Base-by-base conservation (phyloP, 2,797 vertebrate genomes). In the Xenops minutus region DNA sequence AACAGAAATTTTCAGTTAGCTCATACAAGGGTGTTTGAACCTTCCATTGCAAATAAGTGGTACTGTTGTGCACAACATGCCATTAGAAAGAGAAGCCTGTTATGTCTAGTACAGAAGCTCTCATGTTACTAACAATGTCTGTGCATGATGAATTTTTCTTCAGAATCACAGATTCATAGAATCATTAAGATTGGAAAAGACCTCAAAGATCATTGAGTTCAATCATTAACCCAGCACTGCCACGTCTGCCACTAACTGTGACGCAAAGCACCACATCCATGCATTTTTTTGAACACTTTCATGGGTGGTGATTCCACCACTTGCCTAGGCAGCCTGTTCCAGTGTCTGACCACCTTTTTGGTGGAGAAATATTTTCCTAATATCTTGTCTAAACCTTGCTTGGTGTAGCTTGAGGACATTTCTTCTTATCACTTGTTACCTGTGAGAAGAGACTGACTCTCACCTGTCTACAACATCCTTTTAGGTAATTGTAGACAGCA, bases 1-100 rank as follows among this genome's bases (percentile, higher is more conserved):
- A 37, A 9, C 3, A 27, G 27, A 22, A 85, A 21, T 78, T 56
- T 86, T 67, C 44, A 61, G 5, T 62, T 49, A 71, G 23, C 2
- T 52, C 5, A 15, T 32, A 3, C 1, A 39, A 55, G 21, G 2
- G 8, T 32, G 64, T 72, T 64, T 81, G 9, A 37, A 39, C 13
- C 6, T 78, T 85, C 21, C 9, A 2, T 13, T 68, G 6, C 23
- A 68, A 69, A 27, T 46, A 76, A 43, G 3, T 7, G 4, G 2
- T 26, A 27, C 2, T 34, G 16, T 5, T 64, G 6, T 27, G 1
- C 0, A 14, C 39, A 9, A 12, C 3, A 8, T 49, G 8, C 7
- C 30, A 7, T 29, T 49, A 56, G 34, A 59, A 69, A 66, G 2
- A 8, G 24, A 78, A 92, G 2, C 7, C 13, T 76, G 3, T 62